Evolutionary conservation across 2,888 invertebrate species (phyloP).

Genomic region (Diplolepis rosae): DNA sequence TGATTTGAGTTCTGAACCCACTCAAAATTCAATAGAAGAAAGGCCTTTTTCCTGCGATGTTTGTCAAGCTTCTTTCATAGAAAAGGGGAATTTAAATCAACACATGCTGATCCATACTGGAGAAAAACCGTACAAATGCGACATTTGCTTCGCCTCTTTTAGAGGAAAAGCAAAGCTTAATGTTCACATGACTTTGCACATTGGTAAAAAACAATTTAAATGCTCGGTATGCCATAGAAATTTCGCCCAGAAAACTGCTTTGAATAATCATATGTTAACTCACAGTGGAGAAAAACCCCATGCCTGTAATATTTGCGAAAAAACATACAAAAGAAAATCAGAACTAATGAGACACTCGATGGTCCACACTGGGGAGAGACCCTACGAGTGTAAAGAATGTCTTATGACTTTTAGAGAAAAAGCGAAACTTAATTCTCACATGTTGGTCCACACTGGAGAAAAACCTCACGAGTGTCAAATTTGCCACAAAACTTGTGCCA

Average conservation of each 20-base stretch:
- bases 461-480: conserved; percentile 70
- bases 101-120: conserved; percentile 60
- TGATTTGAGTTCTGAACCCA: not conserved
- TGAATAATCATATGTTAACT: conserved; percentile 68
- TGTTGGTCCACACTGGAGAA: conserved; percentile 70
- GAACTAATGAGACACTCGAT: conserved; percentile 68
- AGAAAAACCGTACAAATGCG: conserved; percentile 58
- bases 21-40: conserved; percentile 42
- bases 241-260: conserved; percentile 64
- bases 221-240: conserved; percentile 66
- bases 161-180: conserved; percentile 61
- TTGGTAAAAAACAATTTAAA: conserved; percentile 63
- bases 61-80: conserved; percentile 59
- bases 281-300: conserved; percentile 69
- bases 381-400: conserved; percentile 70
- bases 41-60: conserved; percentile 57
- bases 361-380: conserved; percentile 70
- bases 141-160: conserved; percentile 62
- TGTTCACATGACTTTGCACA: conserved; percentile 58
- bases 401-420: conserved; percentile 70
- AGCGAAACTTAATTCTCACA: conserved; percentile 69
- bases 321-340: conserved; percentile 69
- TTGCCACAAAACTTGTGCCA: conserved; percentile 69
- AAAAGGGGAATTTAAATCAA: conserved; percentile 59
- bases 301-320: conserved; percentile 67